Base-by-base conservation (phyloP, 2,113 vertebrate species). In the Myrmecobius fasciatus region DNA sequence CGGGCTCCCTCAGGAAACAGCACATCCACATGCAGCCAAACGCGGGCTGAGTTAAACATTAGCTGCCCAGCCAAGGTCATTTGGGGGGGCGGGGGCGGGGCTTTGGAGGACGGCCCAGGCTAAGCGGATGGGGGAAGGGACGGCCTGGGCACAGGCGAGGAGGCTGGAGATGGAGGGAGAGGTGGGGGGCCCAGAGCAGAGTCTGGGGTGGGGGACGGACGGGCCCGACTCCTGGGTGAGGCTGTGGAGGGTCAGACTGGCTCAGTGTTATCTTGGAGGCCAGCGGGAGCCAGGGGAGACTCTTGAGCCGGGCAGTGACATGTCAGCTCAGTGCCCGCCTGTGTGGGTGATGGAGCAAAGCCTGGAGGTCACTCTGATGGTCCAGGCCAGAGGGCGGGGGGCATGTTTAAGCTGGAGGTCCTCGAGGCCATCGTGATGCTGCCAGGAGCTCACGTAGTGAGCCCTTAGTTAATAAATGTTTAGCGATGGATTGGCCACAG, bases 281-380 rank as follows among this genome's bases (percentile, higher is more conserved):
- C 31, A 75, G 36, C 5, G 60, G 36, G 60, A 75, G n/a, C 67
- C 67, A 43, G 20, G 8, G 67, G 67, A 83, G 67, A 83, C n/a
- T 43, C 17, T 2, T 3, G 67, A 83, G 67, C n/a, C 43, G 36
- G 60, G 67, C 36, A 43, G 67, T 7, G 17, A 6, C 17, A 0
- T 6, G 67, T 22, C 67, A 67, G 28, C 14, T 17, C 36, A 5
- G 12, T 24, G n/a, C 17, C 0, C 17, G 0, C 3, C n/a, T 3
- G 17, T 24, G 67, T 24, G 67, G 67, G 24, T 5, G 1, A n/a
- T 20, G 36, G 31, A 31, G 54, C 31, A 36, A 31, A 67, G 60
- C 31, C 60, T 17, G 60, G n/a, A 56, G 26, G 25, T n/a, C 6
- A 17, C 17, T 43, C 3, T 36, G 20, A 31, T 0, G 17, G 20